A percentile compares a stretch with the other conserved stretches of the same genome.
These are phyloP conservation scores for Athene noctua DNA, from an alignment of 2,113 vertebrate species.

Conservation along the genomic window DNA sequence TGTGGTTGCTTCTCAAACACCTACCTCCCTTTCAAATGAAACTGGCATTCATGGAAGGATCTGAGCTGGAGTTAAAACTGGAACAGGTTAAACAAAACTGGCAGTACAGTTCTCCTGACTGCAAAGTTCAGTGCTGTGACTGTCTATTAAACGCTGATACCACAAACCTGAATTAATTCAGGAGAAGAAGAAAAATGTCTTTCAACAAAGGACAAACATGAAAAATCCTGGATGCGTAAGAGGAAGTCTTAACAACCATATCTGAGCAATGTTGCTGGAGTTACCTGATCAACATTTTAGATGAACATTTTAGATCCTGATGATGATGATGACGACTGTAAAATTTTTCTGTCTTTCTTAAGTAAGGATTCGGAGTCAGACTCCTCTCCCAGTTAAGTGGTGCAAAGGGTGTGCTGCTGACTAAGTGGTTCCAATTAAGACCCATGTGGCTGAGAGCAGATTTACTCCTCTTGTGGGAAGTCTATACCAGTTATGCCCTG, in stretches of 20 bases:
- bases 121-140: background rate
- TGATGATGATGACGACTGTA: background rate
- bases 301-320: background rate
- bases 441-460: background rate
- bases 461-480: background rate
- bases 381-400: background rate
- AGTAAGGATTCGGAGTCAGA: background rate
- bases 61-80: background rate
- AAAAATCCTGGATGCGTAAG: background rate
- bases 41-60: background rate
- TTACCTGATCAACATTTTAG: background rate
- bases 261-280: background rate
- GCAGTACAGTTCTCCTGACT: background rate
- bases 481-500: fast-evolving
- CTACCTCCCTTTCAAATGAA: background rate
- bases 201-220: background rate
- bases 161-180: background rate
- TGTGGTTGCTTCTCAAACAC: background rate
- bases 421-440: background rate
- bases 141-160: background rate
- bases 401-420: background rate
- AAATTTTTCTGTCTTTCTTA: background rate
- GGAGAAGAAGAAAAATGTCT: background rate
- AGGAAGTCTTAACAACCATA: background rate
- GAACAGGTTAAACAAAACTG: background rate